Percentiles rank a stretch among this genome's conserved stretches.
phyloP scores from a whole-genome alignment of 1,140 invertebrate species.

The Lepidurus arcticus region DNA sequence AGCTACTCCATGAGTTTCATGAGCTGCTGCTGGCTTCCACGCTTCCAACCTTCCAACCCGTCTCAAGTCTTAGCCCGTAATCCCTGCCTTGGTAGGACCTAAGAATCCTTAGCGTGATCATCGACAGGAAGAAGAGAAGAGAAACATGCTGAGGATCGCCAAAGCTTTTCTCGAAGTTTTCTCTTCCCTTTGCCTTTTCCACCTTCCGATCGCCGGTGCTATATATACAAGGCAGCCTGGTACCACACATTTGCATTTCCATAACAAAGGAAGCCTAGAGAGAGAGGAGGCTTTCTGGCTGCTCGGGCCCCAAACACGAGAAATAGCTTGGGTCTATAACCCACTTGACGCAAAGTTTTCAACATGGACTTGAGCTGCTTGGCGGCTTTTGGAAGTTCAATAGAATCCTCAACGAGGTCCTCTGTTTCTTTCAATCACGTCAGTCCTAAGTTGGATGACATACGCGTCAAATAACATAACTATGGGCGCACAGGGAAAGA shows the following conservation, averaged over 20 bases:
- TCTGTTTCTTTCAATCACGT: background rate
- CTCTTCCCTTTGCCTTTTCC: background rate
- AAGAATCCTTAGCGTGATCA: background rate
- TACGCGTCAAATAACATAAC: too few relatives aligned
- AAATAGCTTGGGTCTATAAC: background rate
- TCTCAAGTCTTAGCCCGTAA: too few relatives aligned
- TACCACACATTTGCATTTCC: slow-evolving; percentile 9
- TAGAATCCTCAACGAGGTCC: background rate
- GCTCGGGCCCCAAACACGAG: background rate
- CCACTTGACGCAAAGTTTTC: slow-evolving; percentile 12
- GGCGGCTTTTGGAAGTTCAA: background rate
- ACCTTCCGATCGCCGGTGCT: background rate
- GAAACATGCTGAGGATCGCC: background rate
- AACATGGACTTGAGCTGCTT: background rate
- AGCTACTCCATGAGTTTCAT: background rate
- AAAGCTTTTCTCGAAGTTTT: background rate
- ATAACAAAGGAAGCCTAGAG: slow-evolving; percentile 18
- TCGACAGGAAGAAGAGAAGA: background rate
- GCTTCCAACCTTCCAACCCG: too few relatives aligned
- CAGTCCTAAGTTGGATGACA: too few relatives aligned
- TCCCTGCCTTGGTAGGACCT: too few relatives aligned
- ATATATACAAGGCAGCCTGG: background rate
- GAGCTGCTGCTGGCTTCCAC: slow-evolving; percentile 5
- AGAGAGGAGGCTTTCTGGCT: background rate
- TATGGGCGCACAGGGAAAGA: background rate